A percentile compares a stretch with the other conserved stretches of the same genome.
These are phyloP conservation scores for Pyrrhura leucotis DNA, from an alignment of 2,797 vertebrate species.

Conservation along the genomic window DNA sequence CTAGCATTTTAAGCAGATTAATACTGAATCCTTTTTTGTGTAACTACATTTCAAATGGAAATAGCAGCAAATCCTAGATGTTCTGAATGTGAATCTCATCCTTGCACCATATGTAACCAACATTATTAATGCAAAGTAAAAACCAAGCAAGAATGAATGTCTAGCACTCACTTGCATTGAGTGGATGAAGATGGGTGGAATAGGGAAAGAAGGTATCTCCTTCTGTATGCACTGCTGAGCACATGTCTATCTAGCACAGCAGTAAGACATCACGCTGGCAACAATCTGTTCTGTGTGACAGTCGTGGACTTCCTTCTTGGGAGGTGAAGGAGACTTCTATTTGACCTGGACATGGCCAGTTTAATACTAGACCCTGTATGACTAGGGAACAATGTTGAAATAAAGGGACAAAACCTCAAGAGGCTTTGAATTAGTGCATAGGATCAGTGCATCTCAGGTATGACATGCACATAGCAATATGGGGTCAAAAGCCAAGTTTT, in stretches of 20 bases:
- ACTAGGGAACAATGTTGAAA: background rate
- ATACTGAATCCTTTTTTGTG: conserved; percentile 10
- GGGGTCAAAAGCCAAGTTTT: background rate
- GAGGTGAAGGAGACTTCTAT: background rate
- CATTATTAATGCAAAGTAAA: background rate
- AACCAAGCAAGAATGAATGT: background rate
- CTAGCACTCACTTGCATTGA: background rate
- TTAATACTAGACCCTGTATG: background rate
- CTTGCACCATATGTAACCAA: background rate
- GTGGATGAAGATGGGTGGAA: background rate
- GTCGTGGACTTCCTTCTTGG: background rate
- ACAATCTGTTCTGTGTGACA: background rate
- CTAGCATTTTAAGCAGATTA: conserved; percentile 28
- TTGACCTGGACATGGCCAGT: background rate
- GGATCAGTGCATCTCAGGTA: background rate
- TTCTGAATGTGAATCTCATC: background rate
- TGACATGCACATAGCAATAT: background rate
- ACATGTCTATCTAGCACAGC: background rate
- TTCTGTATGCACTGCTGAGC: background rate
- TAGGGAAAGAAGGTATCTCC: background rate
- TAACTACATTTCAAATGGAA: conserved; percentile 35
- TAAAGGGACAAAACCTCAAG: background rate
- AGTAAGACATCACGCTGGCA: background rate
- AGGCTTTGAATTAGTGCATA: background rate
- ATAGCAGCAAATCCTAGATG: background rate